Evolutionary conservation across 2,113 vertebrate genomes (phyloP), one percentile per base, ranked within the genome.

Genomic region (Osmerus eperlanus): DNA sequence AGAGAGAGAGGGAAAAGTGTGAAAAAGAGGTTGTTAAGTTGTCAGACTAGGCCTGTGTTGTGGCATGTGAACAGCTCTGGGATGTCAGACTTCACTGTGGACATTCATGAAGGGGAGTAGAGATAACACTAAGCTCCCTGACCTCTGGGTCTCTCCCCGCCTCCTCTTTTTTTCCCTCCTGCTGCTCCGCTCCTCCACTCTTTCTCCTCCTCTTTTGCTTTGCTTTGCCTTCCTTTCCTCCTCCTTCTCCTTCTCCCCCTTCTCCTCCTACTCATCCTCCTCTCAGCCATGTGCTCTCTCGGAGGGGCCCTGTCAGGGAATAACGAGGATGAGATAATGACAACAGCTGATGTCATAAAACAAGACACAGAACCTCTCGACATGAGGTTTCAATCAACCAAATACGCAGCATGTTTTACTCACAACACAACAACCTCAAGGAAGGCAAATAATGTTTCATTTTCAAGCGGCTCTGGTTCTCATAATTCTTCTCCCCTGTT

Each of bases 321-420:
- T 80, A 78, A 77, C 56, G 62, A 13, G n/a, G 2, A 52, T 86
- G 82, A 83, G 74, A 74, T 86, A 82, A 81, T 73, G 19, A 67
- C 79, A 73, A 19, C 29, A 67, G n/a, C 25, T 76, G 83, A 83
- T 84, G 77, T 11, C 16, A 59, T 62, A 62, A 55, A 56, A 19
- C 21, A 11, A 63, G 25, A n/a, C 21, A 55, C 32, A 29, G 70
- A 47, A 64, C 14, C 28, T 63, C 54, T 56, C 3, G 14, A 56
- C 54, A 56, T 29, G 28, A 36, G 15, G 29, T 63, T 28, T 16
- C 41, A 47, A 47, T 8, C 41, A 11, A 47, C 41, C 41, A 11
- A 47, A 12, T 11, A 11, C 7, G 8, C 41, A 11, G 7, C 41
- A 47, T 47, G 41, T 47, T 11, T 11, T 47, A 47, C 7, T 47